phyloP scores from a whole-genome alignment of 2,797 vertebrate species.

The Cheirogaleus major region DNA sequence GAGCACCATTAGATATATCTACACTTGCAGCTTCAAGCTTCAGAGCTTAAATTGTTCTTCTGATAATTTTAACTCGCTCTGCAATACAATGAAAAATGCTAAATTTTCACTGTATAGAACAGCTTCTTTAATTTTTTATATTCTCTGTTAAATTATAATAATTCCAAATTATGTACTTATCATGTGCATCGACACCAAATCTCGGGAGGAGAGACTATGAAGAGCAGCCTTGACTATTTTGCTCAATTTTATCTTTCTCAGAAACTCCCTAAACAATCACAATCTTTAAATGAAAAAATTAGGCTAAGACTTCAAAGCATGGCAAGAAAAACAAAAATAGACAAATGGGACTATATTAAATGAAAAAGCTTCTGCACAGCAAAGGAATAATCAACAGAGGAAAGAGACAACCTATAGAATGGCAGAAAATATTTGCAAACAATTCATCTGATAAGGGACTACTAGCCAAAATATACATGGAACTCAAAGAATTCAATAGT shows the following conservation, averaged over 20 bases:
- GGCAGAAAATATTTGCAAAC: no score
- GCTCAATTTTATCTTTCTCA: background rate
- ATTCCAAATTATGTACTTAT: background rate
- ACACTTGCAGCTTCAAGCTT: background rate
- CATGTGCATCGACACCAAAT: background rate
- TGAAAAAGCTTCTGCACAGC: no score
- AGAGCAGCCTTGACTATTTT: background rate
- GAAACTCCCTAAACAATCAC: background rate
- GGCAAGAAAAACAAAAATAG: no score
- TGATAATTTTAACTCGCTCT: background rate
- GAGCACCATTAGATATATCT: background rate
- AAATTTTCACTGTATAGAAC: background rate
- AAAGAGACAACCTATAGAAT: no score
- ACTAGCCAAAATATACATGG: no score
- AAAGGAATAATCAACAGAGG: no score
- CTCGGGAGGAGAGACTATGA: background rate
- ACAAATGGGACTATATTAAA: no score
- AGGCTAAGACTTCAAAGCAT: no score
- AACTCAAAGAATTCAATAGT: no score
- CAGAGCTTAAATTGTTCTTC: background rate
- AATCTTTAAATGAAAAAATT: no score
- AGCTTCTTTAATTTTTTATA: background rate
- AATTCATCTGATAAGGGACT: no score
- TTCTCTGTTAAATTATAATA: background rate
- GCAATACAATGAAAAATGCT: background rate